phyloP scores from a whole-genome alignment of 2,113 vertebrate genomes.

The Percina caprodes region DNA sequence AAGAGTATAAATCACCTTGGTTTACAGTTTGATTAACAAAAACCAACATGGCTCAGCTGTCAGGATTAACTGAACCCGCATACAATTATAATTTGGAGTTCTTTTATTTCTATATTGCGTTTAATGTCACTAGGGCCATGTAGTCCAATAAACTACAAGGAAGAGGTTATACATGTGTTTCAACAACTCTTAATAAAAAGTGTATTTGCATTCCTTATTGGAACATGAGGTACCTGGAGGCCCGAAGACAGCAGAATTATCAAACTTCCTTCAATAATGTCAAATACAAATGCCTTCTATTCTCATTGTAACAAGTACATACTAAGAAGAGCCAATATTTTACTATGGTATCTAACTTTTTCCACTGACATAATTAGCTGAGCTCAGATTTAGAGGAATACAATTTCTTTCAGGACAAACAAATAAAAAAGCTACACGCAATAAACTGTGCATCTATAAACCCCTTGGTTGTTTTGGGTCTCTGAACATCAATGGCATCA shows the following conservation, averaged over 20 bases:
- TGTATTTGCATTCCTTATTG: background rate
- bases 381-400: background rate
- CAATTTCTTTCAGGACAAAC: background rate
- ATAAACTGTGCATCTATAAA: background rate
- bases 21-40: background rate
- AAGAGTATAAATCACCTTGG: background rate
- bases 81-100: background rate
- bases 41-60: background rate
- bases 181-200: background rate
- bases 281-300: conserved; percentile 1
- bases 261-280: background rate
- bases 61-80: background rate
- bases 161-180: background rate
- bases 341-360: background rate
- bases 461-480: conserved; percentile 48
- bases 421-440: background rate
- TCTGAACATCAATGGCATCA: background rate
- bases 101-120: background rate
- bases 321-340: conserved; percentile 1
- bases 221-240: background rate
- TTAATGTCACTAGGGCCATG: background rate
- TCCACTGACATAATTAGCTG: background rate
- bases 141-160: background rate
- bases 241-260: background rate
- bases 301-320: background rate